These are phyloP conservation scores for Agrochola lychnidis DNA, from an alignment of 2,888 invertebrate species.

Conservation along the genomic window DNA sequence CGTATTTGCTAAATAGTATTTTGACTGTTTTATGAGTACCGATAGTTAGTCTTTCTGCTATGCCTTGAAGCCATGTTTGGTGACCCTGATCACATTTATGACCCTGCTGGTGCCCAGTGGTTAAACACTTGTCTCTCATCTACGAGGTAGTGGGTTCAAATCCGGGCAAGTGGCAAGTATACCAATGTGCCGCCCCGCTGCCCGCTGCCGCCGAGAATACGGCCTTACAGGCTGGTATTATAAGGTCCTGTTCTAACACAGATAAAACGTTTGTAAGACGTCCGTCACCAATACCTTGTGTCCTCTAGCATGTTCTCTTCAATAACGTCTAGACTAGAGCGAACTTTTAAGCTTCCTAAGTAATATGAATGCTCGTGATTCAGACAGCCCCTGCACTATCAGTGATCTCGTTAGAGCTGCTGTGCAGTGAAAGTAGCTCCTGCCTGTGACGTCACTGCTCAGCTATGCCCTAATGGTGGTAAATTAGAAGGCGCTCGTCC, in stretches of 20 bases:
- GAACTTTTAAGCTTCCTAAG: not conserved
- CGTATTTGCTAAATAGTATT: not conserved
- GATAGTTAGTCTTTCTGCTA: not conserved
- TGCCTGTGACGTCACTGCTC: conserved; percentile 59
- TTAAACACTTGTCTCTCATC: not conserved
- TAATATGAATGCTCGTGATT: not conserved
- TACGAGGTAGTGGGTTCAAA: not conserved
- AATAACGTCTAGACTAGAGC: not conserved
- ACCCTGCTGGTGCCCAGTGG: not conserved
- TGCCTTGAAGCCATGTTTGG: not conserved
- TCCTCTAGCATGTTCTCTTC: not conserved
- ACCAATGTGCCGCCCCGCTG: not conserved
- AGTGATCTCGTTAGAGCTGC: not conserved
- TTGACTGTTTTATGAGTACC: too few relatives aligned
- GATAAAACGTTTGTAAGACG: not conserved
- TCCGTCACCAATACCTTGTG: not conserved
- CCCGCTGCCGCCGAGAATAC: too few relatives aligned
- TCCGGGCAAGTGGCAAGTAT: not conserved
- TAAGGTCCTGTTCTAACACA: too few relatives aligned
- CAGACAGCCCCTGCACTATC: not conserved
- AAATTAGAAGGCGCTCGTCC: conserved; percentile 53
- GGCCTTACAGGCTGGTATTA: not conserved
- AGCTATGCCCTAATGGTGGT: conserved; percentile 67
- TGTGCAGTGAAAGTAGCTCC: conserved; percentile 8
- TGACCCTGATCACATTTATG: not conserved